Conservation (phyloP, 1,140 invertebrate genomes). For the Meloidogyne exigua region DNA sequence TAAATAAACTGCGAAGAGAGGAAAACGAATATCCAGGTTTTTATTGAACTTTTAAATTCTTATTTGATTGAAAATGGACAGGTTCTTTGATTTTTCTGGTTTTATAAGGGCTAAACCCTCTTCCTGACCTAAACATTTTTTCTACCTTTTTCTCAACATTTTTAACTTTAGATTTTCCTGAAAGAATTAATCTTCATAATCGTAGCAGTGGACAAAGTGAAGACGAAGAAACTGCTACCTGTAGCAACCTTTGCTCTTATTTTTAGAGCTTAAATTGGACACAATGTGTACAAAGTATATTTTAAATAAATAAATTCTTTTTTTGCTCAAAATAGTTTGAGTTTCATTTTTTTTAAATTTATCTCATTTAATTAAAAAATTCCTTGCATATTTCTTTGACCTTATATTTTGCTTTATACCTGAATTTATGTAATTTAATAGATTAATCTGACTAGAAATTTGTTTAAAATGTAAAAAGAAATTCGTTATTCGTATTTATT, state of each 20-base stretch:
- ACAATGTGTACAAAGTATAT: not conserved
- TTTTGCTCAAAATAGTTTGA: not conserved
- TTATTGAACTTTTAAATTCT: not conserved
- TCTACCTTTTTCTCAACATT: not conserved
- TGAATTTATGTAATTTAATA: too few species aligned
- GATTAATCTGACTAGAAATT: too few species aligned
- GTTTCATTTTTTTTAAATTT: too few species aligned
- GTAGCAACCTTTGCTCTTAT: not conserved
- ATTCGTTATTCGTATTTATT: too few species aligned
- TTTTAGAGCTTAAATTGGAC: not conserved
- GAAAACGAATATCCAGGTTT: not conserved
- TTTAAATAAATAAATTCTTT: not conserved
- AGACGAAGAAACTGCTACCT: not conserved
- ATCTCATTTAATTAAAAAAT: too few species aligned
- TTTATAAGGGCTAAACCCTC: too few species aligned
- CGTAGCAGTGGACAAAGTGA: not conserved
- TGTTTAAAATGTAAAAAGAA: too few species aligned
- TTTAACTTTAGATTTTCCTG: not conserved
- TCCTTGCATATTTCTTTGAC: too few species aligned
- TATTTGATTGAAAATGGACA: not conserved
- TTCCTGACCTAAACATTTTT: too few species aligned
- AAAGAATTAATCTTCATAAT: slow-evolving; percentile 3
- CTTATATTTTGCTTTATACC: too few species aligned
- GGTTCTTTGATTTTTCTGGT: too few species aligned
- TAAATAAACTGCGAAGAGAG: not conserved